Base-by-base conservation (phyloP, 2,113 vertebrate genomes). In the Clarias gariepinus region DNA sequence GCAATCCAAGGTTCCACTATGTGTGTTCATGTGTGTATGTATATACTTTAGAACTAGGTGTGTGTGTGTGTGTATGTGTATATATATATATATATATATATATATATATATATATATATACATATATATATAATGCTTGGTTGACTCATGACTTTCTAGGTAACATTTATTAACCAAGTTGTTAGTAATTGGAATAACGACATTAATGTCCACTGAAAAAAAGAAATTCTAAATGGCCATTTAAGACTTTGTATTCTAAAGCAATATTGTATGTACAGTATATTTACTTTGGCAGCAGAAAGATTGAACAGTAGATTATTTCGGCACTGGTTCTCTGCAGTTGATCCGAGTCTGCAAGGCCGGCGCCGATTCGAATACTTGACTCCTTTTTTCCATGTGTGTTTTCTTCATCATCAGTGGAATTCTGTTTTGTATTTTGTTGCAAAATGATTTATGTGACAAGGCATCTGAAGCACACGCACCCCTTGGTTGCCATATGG, bases 401-500 rank as follows among this genome's bases (percentile, higher is more conserved):
- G 33, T 81, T 81, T 81, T 41, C 11, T 23, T 41, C 78, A 61
- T 58, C 57, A 61, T 1, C 36, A 58, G 57, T 81, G 78, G 30
- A 41, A 41, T 61, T 81, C 41, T 81, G 52, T 80, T 21, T 80
- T 80, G 28, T 58, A 36, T 81, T 61, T 61, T 61, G 30, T 81
- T 41, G 19, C 47, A 25, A 11, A 15, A 61, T 81, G 78, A 81
- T 81, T 81, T 81, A 81, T 81, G 57, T 12, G 57, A 81, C 57
- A 23, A 61, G 60, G 57, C 58, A 8, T 60, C 78, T 61, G 78
- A 81, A 81, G 57, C 78, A 81, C 15, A 33, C 58, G 5, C 57
- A 61, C 78, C 57, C 78, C 57, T 41, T 25, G 78, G 78, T 61
- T 81, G 53, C 57, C 78, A 81, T 81, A 81, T 81, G 78, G 78